A percentile compares a stretch with the other conserved stretches of the same genome.
Conservation (phyloP, 2,888 invertebrate genomes). For the Limnephilus rhombicus region DNA sequence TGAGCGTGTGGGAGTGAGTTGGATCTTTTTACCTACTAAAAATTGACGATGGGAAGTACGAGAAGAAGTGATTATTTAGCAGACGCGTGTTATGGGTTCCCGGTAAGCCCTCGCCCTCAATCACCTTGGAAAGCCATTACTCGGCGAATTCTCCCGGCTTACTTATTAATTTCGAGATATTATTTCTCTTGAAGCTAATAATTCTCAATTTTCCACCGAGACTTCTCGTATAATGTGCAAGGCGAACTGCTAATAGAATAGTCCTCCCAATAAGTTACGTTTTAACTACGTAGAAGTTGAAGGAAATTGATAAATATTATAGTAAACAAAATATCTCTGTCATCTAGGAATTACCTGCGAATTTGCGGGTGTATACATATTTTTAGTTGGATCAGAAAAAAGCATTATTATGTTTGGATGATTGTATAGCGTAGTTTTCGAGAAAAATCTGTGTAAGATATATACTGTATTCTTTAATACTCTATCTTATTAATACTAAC, state of each 20-base stretch:
- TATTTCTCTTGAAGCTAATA: background rate
- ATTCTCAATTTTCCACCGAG: background rate
- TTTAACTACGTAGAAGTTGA: background rate
- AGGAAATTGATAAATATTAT: background rate
- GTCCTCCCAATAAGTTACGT: background rate
- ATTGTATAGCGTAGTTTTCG: too few relatives aligned
- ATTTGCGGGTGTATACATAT: too few relatives aligned
- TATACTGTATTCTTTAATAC: too few relatives aligned
- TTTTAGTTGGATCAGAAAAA: too few relatives aligned
- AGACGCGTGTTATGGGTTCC: slow-evolving; percentile 1
- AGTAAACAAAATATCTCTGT: too few relatives aligned
- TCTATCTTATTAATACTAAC: too few relatives aligned
- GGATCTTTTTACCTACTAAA: background rate
- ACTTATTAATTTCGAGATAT: background rate
- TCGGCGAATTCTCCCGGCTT: background rate
- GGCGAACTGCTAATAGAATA: background rate
- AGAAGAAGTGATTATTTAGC: background rate
- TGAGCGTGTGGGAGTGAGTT: background rate
- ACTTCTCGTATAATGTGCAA: background rate
- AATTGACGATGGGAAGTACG: background rate
- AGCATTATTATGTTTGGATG: too few relatives aligned
- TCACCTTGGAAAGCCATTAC: background rate
- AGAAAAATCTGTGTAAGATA: too few relatives aligned
- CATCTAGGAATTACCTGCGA: too few relatives aligned
- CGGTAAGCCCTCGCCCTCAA: background rate